Conservation (phyloP, 1,140 invertebrate species). For the Eupristina koningsbergeri region DNA sequence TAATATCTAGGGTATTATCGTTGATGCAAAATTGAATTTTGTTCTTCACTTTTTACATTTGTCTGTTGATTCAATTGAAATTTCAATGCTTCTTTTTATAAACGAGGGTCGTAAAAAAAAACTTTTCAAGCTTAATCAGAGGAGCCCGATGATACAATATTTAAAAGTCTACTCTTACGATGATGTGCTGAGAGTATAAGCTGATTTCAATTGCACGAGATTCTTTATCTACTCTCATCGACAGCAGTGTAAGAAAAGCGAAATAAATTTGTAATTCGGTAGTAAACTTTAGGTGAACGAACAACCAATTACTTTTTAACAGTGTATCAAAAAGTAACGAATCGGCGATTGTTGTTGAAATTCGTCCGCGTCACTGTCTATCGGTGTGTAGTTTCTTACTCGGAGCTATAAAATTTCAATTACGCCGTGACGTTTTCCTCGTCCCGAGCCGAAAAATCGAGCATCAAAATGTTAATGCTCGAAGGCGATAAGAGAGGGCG, state of each 20-base stretch:
- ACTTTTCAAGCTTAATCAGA: not conserved
- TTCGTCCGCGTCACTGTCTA: slow-evolving; percentile 20
- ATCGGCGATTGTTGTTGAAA: not conserved
- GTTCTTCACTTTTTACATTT: not conserved
- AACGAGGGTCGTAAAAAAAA: not conserved
- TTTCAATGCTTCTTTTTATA: not conserved
- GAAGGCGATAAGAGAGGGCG: too few species aligned
- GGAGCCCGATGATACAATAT: too few species aligned
- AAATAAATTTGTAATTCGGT: not conserved
- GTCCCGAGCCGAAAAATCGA: slow-evolving; percentile 62
- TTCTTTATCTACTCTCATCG: too few species aligned
- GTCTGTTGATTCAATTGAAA: not conserved
- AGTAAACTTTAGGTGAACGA: not conserved
- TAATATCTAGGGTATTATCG: not conserved
- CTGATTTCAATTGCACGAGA: too few species aligned
- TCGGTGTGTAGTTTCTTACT: slow-evolving; percentile 16
- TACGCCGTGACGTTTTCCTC: slow-evolving; percentile 59
- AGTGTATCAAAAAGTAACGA: not conserved
- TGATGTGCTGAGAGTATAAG: too few species aligned
- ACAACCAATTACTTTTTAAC: not conserved
- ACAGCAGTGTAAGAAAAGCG: too few species aligned
- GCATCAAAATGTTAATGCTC: slow-evolving; percentile 55
- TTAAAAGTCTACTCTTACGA: too few species aligned
- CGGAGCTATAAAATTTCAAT: slow-evolving; percentile 67
- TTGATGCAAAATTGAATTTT: not conserved